phyloP scores from a whole-genome alignment of 2,113 vertebrate genomes.

The Crotalus helleri region DNA sequence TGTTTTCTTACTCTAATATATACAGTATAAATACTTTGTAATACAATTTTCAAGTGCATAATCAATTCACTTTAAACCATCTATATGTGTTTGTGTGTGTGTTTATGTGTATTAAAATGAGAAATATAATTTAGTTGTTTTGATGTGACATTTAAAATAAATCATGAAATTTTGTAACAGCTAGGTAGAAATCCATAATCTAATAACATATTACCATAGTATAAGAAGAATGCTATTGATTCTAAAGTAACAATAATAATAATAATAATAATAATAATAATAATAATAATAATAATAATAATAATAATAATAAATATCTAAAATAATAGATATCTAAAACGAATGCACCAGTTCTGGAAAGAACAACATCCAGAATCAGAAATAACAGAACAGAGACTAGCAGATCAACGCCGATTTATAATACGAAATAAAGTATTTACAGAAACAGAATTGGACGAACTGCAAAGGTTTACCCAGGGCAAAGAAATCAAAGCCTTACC shows the following conservation, averaged over 20 bases:
- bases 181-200: background rate
- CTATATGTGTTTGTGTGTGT: background rate
- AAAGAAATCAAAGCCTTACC: no score
- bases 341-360: no score
- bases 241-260: background rate
- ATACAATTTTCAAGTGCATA: background rate
- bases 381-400: no score
- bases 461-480: no score
- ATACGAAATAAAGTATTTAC: no score
- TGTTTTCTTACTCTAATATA: background rate
- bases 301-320: no score
- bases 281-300: no score
- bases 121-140: background rate
- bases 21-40: background rate
- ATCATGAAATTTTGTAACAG: background rate
- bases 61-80: background rate
- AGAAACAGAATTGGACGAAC: no score
- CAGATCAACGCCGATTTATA: no score
- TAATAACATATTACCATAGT: conserved; percentile 34
- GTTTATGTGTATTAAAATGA: background rate
- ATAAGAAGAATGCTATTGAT: conserved; percentile 22
- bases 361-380: no score
- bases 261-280: no score
- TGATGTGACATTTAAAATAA: background rate
- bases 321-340: no score